phyloP scores from a whole-genome alignment of 2,888 invertebrate species.

The Shargacucullia verbasci region DNA sequence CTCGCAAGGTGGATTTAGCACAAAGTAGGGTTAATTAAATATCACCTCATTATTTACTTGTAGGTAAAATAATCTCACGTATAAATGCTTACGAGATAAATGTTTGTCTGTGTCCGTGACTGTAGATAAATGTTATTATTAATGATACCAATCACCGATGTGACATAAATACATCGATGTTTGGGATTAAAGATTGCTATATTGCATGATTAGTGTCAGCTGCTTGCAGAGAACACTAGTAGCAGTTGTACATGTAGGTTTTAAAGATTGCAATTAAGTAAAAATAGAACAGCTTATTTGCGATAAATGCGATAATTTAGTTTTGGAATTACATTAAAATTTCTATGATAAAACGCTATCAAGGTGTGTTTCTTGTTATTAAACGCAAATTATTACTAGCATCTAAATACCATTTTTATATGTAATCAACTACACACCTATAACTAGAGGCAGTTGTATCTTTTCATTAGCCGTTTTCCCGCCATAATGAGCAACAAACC shows the following conservation, averaged over 20 bases:
- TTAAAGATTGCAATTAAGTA: constrained; percentile 32
- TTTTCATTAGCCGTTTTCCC: constrained; percentile 24
- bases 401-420: constrained; percentile 1
- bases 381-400: constrained; percentile 5
- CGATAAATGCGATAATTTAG: constrained; percentile 20
- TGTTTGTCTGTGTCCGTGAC: background rate
- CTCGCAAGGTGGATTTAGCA: constrained; percentile 45
- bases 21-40: constrained; percentile 49
- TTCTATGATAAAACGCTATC: constrained; percentile 8
- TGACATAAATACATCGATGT: constrained; percentile 41
- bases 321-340: constrained; percentile 1
- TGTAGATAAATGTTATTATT: constrained; percentile 38
- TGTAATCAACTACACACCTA: background rate
- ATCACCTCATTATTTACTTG: constrained; percentile 47
- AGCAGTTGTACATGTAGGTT: constrained; percentile 17
- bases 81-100: constrained; percentile 33
- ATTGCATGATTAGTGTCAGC: constrained; percentile 45
- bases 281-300: constrained; percentile 29
- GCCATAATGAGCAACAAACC: constrained; percentile 40
- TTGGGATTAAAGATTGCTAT: constrained; percentile 31
- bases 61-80: constrained; percentile 29
- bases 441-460: background rate
- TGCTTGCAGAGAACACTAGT: constrained; percentile 32
- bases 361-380: background rate
- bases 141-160: constrained; percentile 41